Evolutionary conservation across 2,888 invertebrate genomes (phyloP).

Genomic region (Yponomeuta plumbellus): DNA sequence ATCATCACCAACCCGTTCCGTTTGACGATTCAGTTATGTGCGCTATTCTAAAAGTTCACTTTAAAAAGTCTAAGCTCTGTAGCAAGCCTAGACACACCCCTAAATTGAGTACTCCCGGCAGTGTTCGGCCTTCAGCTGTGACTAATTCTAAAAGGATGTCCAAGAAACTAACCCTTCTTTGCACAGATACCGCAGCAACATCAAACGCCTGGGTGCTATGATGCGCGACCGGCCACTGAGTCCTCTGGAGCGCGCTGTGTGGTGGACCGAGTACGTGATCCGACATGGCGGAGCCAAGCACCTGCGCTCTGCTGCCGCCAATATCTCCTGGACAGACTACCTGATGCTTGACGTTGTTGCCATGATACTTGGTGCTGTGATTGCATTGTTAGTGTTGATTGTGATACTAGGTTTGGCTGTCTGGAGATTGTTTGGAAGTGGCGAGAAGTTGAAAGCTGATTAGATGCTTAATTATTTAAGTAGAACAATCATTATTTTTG

Average conservation of each 20-base stretch:
- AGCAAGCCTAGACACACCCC: too few relatives aligned
- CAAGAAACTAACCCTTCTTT: too few relatives aligned
- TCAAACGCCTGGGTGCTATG: conserved; percentile 13
- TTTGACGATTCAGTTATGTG: too few relatives aligned
- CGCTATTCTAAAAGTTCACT: too few relatives aligned
- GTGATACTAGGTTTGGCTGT: not conserved
- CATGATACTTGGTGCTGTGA: not conserved
- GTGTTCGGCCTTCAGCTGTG: too few relatives aligned
- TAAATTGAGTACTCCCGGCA: too few relatives aligned
- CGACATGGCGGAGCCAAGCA: conserved; percentile 53
- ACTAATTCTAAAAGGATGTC: too few relatives aligned
- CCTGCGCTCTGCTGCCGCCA: conserved; percentile 27
- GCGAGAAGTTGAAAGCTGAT: not conserved
- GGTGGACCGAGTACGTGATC: conserved; percentile 68
- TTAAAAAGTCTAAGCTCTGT: too few relatives aligned
- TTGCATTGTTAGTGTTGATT: not conserved
- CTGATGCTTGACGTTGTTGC: conserved; percentile 7
- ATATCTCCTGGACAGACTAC: conserved; percentile 3
- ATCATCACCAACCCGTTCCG: too few relatives aligned
- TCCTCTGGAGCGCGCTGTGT: conserved; percentile 46
- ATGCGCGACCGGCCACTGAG: conserved; percentile 29
- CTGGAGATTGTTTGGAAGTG: not conserved
- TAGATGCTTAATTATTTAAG: not conserved
- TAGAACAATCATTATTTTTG: too few relatives aligned
- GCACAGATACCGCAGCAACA: not conserved